Evolutionary conservation across 2,888 invertebrate species (phyloP), one percentile per base, ranked within the genome.

Genomic region (Drosophila seclusa): DNA sequence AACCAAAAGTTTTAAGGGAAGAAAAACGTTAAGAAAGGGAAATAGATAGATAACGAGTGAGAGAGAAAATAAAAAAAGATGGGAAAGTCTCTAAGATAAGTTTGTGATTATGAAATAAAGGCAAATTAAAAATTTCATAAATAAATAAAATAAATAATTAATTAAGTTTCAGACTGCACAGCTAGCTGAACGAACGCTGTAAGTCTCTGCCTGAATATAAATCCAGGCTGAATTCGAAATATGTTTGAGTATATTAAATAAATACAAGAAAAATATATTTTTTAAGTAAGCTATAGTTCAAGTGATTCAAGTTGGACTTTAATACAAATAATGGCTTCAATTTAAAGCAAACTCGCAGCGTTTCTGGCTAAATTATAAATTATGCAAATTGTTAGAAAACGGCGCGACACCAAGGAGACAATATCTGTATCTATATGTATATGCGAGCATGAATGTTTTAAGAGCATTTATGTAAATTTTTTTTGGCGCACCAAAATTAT

Each of bases 391-490:
- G 54, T 42, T 63, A 45, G 55, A 27, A 70, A 70, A 71, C 61
- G 63, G 63, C 45, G 40, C 45, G 60, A 57, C 60, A 57, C 29
- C 48, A 53, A 55, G 61, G 61, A 66, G 50, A 76, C 72, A 76
- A 82, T 85, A 79, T 65, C 65, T 74, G 55, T 57, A 34, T 34
- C 2, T 34, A 5, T 34, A 34, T 34, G 13, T 34, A 5, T 13
- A 1, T 11, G n/a, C 29, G 53, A 42, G 63, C 42, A 59, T 57
- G 60, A 65, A 68, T 72, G 64, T 68, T 78, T 80, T 58, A 52
- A 54, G 53, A 61, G 65, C 89, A 68, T 80, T 89, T 84, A 89
- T 83, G 83, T 68, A 89, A 87, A 84, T 89, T 36, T n/a, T 62
- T 64, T 66, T 58, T 60, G 57, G 31, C 21, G 16, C 10, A 4